Evolutionary conservation across 2,113 vertebrate genomes (phyloP).

Genomic region (Philantomba maxwellii): DNA sequence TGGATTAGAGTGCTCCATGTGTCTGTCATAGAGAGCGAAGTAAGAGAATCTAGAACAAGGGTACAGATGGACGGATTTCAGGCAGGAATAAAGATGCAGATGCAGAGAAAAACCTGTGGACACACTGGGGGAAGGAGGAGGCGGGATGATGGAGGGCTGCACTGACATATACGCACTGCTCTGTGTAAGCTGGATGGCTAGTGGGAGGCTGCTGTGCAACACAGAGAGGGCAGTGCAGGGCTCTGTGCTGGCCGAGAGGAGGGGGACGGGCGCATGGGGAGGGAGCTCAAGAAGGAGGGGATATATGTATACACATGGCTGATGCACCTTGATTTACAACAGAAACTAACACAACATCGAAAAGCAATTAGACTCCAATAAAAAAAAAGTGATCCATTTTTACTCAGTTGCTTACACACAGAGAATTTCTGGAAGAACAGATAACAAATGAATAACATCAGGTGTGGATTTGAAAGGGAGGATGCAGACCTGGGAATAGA

Average conservation of each 20-base stretch:
- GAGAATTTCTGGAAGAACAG: not conserved
- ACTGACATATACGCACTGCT: not conserved
- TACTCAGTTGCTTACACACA: no score
- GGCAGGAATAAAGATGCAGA: not conserved
- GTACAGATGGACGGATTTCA: not conserved
- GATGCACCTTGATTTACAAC: not conserved
- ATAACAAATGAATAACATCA: rapidly evolving
- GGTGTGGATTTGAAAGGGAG: not conserved
- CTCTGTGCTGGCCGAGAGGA: not conserved
- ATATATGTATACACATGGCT: not conserved
- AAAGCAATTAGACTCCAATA: not conserved
- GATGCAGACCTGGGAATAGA: not conserved
- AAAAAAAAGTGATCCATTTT: not conserved
- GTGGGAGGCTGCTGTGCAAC: not conserved
- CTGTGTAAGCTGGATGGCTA: not conserved
- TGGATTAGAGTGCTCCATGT: not conserved
- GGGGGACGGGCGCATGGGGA: not conserved
- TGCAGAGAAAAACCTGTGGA: not conserved
- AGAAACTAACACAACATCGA: not conserved
- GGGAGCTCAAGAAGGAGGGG: not conserved
- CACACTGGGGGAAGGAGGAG: not conserved
- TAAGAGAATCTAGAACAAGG: not conserved
- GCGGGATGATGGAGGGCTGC: not conserved
- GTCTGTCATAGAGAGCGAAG: not conserved
- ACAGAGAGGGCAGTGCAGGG: rapidly evolving